Conservation (phyloP, 2,888 invertebrate species). For the Serripes groenlandicus region DNA sequence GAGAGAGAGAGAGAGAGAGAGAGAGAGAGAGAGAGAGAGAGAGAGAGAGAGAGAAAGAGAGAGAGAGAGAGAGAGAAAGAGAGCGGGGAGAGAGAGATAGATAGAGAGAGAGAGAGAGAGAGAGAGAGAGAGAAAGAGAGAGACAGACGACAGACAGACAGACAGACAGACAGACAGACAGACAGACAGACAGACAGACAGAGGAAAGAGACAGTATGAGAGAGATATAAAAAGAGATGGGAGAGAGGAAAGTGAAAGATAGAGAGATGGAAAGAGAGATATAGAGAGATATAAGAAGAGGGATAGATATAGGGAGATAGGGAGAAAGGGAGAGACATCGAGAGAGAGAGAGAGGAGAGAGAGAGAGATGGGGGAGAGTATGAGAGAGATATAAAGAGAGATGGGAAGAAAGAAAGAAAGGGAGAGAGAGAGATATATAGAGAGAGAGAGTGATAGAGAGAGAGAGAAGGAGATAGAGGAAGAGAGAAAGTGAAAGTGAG, state of each 20-base stretch:
- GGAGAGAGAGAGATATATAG: neutral
- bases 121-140: constrained; percentile 2
- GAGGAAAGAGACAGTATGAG: no score
- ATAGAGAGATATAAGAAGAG: neutral
- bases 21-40: constrained; percentile 13
- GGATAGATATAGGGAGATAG: neutral
- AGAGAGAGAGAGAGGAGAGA: neutral
- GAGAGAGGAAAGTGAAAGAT: no score
- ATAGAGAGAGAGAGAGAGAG: constrained; percentile 1
- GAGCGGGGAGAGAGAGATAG: neutral
- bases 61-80: neutral
- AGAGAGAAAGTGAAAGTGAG: neutral
- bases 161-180: no score
- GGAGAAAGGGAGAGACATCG: neutral
- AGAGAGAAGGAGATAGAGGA: neutral
- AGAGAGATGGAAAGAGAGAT: neutral
- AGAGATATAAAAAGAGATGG: no score
- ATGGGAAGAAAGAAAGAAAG: no score
- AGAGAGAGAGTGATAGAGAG: neutral
- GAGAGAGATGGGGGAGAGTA: neutral
- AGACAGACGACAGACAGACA: neutral
- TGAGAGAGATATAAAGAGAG: neutral
- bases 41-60: neutral
- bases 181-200: no score
- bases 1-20: neutral